Percentiles rank a stretch among this genome's conserved stretches.
phyloP scores from a whole-genome alignment of 2,888 invertebrate species.

The Cabera pusaria region DNA sequence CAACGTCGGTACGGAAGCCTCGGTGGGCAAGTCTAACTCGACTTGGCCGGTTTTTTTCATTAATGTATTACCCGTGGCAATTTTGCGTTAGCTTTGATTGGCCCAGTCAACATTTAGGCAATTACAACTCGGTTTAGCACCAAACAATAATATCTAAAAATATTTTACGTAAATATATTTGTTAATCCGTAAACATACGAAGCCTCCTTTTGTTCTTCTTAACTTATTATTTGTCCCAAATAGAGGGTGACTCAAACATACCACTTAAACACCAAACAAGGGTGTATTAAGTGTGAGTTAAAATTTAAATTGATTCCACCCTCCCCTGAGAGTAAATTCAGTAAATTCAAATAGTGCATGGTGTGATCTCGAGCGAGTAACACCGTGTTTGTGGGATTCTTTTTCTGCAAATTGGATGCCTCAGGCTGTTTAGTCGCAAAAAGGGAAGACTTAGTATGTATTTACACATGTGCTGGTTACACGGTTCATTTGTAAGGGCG shows the following conservation, averaged over 20 bases:
- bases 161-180: too few species aligned
- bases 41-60: too few species aligned
- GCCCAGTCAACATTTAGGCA: too few species aligned
- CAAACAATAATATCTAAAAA: too few species aligned
- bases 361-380: constrained; percentile 77
- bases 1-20: too few species aligned
- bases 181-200: constrained; percentile 4
- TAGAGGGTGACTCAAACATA: constrained; percentile 80
- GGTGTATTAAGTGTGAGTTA: constrained; percentile 83
- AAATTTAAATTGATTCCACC: constrained; percentile 83
- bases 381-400: constrained; percentile 74
- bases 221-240: constrained; percentile 77
- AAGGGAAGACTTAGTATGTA: constrained; percentile 50
- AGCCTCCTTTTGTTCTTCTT: constrained; percentile 59
- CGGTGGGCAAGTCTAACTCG: too few species aligned
- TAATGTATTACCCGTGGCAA: too few species aligned
- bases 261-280: constrained; percentile 84
- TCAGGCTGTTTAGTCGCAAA: constrained; percentile 70
- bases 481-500: constrained; percentile 67
- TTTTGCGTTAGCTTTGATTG: too few species aligned
- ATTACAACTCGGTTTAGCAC: too few species aligned
- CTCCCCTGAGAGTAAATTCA: constrained; percentile 73
- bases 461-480: constrained; percentile 55
- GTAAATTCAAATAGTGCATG: constrained; percentile 80
- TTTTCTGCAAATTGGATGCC: constrained; percentile 81